Conservation (phyloP, 1,140 invertebrate genomes). For the Lineus longissimus region DNA sequence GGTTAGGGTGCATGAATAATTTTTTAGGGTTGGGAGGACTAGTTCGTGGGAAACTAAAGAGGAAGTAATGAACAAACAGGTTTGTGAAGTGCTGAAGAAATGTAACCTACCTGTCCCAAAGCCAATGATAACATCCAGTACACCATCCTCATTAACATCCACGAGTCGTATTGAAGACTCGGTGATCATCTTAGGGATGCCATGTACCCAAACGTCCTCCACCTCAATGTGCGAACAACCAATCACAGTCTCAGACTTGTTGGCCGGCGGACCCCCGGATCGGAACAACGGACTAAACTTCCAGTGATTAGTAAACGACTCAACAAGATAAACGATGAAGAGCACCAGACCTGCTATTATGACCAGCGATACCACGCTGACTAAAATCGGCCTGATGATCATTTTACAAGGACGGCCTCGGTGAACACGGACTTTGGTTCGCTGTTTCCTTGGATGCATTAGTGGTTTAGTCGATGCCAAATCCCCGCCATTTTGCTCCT, state of each 20-base stretch:
- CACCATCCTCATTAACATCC: constrained; percentile 71
- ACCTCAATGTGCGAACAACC: constrained; percentile 66
- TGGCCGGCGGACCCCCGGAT: neutral
- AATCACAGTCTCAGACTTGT: constrained; percentile 13
- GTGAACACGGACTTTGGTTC: neutral
- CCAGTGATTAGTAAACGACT: neutral
- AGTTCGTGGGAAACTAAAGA: too few relatives aligned
- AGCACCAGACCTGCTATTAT: neutral
- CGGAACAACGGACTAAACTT: neutral
- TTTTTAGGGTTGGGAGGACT: too few relatives aligned
- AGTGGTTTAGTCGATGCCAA: neutral
- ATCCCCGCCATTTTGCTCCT: neutral
- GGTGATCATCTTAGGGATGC: constrained; percentile 70
- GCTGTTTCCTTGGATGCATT: neutral
- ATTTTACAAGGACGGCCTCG: neutral
- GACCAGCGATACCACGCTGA: neutral
- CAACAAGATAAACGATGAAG: neutral
- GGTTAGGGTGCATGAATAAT: too few relatives aligned
- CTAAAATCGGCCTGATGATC: neutral
- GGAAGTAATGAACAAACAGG: too few relatives aligned
- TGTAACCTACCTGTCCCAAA: constrained; percentile 71
- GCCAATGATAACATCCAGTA: constrained; percentile 73
- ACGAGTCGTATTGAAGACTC: constrained; percentile 70
- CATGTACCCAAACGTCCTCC: constrained; percentile 68
- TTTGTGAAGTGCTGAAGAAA: too few relatives aligned